These are phyloP conservation scores for Lepidostoma basale DNA, from an alignment of 1,140 invertebrate species.

Conservation along the genomic window DNA sequence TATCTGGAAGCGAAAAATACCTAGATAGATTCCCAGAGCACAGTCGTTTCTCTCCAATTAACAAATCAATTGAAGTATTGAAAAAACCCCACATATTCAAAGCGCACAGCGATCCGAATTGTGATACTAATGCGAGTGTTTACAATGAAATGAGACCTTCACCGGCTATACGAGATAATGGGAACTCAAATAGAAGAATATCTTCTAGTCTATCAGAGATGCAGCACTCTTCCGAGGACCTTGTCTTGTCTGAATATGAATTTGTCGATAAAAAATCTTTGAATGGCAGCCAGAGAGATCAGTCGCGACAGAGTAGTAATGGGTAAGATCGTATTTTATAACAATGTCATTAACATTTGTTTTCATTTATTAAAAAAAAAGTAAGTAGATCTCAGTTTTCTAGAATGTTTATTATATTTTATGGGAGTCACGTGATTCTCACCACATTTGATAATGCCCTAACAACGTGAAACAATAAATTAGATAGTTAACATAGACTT, in stretches of 20 bases:
- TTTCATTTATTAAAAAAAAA: no score
- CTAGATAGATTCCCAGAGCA: conserved; percentile 23
- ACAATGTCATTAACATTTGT: no score
- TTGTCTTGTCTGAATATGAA: conserved; percentile 20
- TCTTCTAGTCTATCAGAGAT: conserved; percentile 40
- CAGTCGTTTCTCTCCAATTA: conserved; percentile 24
- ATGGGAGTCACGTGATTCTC: no score
- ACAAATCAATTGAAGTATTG: conserved; percentile 35
- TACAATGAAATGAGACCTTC: conserved; percentile 9
- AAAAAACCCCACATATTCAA: conserved; percentile 32
- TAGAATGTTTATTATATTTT: no score
- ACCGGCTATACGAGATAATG: not conserved
- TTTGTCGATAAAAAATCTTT: conserved; percentile 17
- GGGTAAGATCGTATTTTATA: conserved; percentile 36
- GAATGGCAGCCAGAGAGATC: conserved; percentile 23
- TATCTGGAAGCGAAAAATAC: conserved; percentile 34
- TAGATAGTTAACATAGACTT: no score
- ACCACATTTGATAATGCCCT: no score
- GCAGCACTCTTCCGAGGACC: conserved; percentile 31
- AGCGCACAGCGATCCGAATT: conserved; percentile 41
- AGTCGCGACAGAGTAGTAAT: conserved; percentile 18
- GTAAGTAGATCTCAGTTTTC: no score
- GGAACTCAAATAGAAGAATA: conserved; percentile 30
- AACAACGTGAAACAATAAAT: no score
- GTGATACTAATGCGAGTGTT: conserved; percentile 15